A percentile compares a stretch with the other conserved stretches of the same genome.
phyloP scores from a whole-genome alignment of 2,113 vertebrate genomes.

The Stigmatopora nigra region DNA sequence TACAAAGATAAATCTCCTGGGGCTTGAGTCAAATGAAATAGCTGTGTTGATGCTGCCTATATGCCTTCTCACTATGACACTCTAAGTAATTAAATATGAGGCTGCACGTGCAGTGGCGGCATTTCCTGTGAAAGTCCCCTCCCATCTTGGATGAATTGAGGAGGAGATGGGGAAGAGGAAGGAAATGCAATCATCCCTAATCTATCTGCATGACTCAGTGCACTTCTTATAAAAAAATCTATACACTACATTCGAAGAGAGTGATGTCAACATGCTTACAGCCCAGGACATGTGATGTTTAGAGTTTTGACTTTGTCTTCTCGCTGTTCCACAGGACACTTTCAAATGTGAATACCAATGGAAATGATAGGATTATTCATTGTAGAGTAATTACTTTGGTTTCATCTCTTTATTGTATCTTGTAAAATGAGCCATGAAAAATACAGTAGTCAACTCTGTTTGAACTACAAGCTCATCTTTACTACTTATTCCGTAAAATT shows the following conservation, averaged over 20 bases:
- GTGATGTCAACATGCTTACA: conserved; percentile 4
- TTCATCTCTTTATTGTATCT: background rate
- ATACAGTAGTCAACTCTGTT: background rate
- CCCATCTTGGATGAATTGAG: conserved; percentile 5
- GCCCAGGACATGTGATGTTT: conserved; percentile 1
- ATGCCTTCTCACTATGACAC: conserved; percentile 41
- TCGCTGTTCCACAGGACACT: background rate
- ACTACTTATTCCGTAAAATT: background rate
- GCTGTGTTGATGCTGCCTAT: conserved; percentile 40
- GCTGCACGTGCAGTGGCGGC: conserved; percentile 36
- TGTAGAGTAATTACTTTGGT: background rate
- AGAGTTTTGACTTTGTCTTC: background rate
- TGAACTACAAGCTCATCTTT: background rate
- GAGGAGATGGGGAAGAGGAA: conserved; percentile 6
- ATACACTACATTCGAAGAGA: background rate
- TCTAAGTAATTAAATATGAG: conserved; percentile 66
- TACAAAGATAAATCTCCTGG: conserved; percentile 27
- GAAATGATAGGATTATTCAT: background rate
- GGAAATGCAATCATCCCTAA: conserved; percentile 36
- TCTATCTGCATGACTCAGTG: conserved; percentile 18
- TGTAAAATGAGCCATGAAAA: background rate
- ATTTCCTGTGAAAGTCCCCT: conserved; percentile 20
- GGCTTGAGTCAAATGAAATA: conserved; percentile 39
- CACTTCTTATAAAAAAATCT: conserved; percentile 19
- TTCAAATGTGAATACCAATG: background rate